A percentile compares a stretch with the other conserved stretches of the same genome.
These are phyloP conservation scores for Parthenolecanium corni DNA, from an alignment of 2,888 invertebrate species.

Conservation along the genomic window DNA sequence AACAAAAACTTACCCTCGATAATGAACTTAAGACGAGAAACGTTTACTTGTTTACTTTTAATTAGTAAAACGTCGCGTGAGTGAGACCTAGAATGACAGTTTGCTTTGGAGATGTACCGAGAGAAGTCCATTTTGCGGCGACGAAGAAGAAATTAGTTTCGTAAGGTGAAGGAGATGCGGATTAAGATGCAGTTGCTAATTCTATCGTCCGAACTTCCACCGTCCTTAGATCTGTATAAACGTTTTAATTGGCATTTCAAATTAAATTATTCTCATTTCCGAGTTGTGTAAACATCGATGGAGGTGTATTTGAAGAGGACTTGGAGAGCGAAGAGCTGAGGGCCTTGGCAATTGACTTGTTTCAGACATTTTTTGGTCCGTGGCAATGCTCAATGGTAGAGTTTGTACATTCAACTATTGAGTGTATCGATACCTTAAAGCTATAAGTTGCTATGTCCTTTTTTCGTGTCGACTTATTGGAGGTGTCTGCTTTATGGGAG, in stretches of 20 bases:
- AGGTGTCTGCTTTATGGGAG: no score
- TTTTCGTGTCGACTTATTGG: no score
- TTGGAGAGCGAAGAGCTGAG: no score
- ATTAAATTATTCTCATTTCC: constrained; percentile 10
- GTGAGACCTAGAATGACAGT: constrained; percentile 15
- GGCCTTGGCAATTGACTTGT: no score
- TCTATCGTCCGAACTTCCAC: neutral
- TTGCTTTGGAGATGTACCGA: constrained; percentile 7
- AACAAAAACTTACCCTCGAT: constrained; percentile 12
- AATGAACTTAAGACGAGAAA: constrained; percentile 11
- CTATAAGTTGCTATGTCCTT: no score
- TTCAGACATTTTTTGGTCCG: no score
- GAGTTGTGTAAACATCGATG: neutral
- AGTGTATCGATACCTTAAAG: no score
- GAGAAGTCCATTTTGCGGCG: neutral
- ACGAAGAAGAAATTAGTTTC: neutral
- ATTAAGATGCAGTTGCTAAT: no score
- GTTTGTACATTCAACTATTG: no score
- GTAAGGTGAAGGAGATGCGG: neutral
- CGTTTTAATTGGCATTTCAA: neutral
- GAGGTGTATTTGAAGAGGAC: no score
- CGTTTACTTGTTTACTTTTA: constrained; percentile 19
- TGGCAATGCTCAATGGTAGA: no score
- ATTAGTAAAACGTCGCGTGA: constrained; percentile 22
- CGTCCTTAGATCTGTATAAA: neutral